A percentile compares a stretch with the other conserved stretches of the same genome.
These are phyloP conservation scores for Dysdera silvatica DNA, from an alignment of 1,140 invertebrate genomes.

Conservation along the genomic window DNA sequence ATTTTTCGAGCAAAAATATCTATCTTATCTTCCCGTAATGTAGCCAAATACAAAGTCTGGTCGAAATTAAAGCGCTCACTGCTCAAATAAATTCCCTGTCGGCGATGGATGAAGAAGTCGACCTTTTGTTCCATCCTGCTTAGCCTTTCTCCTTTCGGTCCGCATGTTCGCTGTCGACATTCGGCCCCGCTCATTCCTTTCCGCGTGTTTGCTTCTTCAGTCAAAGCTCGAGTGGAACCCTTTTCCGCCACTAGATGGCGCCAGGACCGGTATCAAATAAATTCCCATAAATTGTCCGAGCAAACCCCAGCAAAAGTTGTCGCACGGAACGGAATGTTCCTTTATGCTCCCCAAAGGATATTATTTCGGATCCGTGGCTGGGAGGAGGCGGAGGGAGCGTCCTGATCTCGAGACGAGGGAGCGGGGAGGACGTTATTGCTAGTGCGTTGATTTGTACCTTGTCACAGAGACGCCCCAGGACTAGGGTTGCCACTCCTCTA, in stretches of 20 bases:
- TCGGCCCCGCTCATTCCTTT: neutral
- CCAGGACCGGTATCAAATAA: constrained; percentile 23
- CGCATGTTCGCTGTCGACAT: too few relatives aligned
- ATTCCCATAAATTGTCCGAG: constrained; percentile 29
- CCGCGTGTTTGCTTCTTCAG: constrained; percentile 13
- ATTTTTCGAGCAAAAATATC: too few relatives aligned
- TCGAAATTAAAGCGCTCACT: too few relatives aligned
- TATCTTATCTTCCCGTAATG: too few relatives aligned
- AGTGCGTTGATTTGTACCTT: constrained; percentile 30
- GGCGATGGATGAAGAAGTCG: too few relatives aligned
- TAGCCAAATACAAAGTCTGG: too few relatives aligned
- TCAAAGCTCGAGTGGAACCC: constrained; percentile 15
- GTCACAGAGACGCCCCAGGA: constrained; percentile 13
- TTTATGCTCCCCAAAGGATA: too few relatives aligned
- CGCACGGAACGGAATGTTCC: constrained; percentile 26
- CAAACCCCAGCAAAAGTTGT: constrained; percentile 27
- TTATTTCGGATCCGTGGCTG: too few relatives aligned
- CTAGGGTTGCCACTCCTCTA: constrained; percentile 7
- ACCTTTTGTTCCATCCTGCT: too few relatives aligned
- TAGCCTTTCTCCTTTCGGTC: neutral
- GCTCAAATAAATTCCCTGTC: too few relatives aligned
- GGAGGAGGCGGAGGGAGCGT: neutral
- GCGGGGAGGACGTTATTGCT: constrained; percentile 16
- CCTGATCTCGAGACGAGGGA: too few relatives aligned
- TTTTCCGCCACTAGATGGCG: too few relatives aligned